phyloP scores from a whole-genome alignment of 2,797 vertebrate genomes.

The Falco biarmicus region DNA sequence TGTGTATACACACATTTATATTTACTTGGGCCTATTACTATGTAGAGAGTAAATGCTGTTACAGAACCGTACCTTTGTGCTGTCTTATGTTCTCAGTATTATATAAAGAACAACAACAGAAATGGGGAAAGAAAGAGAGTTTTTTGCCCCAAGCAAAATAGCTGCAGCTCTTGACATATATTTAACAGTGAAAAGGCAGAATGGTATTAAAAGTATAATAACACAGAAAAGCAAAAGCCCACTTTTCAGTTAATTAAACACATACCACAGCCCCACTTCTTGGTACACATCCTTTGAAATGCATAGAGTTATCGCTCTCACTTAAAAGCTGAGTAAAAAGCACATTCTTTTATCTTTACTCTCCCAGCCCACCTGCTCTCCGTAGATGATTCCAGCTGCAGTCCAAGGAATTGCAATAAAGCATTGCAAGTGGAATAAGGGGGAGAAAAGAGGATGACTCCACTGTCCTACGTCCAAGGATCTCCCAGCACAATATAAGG shows the following conservation, averaged over 20 bases:
- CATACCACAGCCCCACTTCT: not conserved
- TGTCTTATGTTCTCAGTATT: not conserved
- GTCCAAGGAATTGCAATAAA: not conserved
- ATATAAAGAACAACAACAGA: not conserved
- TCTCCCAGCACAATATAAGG: not conserved
- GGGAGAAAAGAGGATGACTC: not conserved
- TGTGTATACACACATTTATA: not conserved
- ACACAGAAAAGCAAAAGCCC: not conserved
- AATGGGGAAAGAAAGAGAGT: not conserved
- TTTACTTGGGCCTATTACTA: not conserved
- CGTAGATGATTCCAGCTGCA: not conserved
- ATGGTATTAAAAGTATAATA: not conserved
- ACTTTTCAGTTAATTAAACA: constrained; percentile 41
- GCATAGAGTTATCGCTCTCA: not conserved
- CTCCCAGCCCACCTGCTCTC: not conserved
- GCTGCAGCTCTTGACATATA: not conserved
- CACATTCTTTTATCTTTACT: not conserved
- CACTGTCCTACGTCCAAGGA: no score
- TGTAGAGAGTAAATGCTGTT: not conserved
- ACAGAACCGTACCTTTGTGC: not conserved
- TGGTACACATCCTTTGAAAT: not conserved
- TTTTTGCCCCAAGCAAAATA: not conserved
- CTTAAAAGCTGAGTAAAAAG: not conserved
- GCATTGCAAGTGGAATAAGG: not conserved
- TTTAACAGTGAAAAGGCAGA: not conserved